Evolutionary conservation across 1,140 invertebrate genomes (phyloP).

Genomic region (Euura saliciscinereae): DNA sequence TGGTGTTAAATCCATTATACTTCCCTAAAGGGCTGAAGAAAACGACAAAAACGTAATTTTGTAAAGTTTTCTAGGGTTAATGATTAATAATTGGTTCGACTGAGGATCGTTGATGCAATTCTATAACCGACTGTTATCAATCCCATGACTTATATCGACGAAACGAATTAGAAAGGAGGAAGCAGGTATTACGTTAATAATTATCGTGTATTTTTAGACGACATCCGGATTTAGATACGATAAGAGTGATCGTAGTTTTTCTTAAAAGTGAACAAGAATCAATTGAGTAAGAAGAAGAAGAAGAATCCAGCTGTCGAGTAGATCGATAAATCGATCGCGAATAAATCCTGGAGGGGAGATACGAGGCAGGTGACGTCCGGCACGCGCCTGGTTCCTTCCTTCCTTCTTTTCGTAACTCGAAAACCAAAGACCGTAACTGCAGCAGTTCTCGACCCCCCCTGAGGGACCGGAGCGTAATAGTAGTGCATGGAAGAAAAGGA

Average conservation of each 20-base stretch:
- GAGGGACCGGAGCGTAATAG: background rate
- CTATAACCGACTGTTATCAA: no score
- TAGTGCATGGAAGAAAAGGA: background rate
- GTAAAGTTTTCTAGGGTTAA: no score
- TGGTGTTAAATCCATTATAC: no score
- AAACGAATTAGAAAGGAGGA: background rate
- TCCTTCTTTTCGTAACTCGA: background rate
- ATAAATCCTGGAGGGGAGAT: background rate
- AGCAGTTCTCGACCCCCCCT: background rate
- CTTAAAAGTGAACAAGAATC: no score
- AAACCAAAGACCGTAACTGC: background rate
- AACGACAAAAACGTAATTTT: no score
- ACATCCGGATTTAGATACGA: no score
- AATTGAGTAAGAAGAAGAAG: no score
- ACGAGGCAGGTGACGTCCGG: background rate
- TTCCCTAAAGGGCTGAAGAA: no score
- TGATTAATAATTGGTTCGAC: no score
- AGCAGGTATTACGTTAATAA: background rate
- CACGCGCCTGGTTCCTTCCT: background rate
- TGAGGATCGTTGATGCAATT: no score
- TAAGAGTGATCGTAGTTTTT: no score
- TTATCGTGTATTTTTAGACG: background rate
- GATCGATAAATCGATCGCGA: background rate
- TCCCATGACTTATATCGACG: background rate
- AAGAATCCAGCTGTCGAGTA: background rate